A percentile compares a stretch with the other conserved stretches of the same genome.
Evolutionary conservation across 2,113 vertebrate species (phyloP).

Genomic region (Hyaena hyaena): DNA sequence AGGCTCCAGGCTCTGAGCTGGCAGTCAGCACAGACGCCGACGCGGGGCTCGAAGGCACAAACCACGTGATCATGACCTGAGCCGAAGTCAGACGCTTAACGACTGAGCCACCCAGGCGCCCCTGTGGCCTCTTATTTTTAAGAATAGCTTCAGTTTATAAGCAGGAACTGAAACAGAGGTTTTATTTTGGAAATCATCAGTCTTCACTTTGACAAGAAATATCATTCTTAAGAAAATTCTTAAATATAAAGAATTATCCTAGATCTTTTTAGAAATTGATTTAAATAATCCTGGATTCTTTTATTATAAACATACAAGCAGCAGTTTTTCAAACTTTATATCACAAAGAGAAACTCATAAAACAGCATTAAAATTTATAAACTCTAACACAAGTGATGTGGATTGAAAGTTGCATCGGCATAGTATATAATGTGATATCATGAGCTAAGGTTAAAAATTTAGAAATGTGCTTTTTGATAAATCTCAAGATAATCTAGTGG

Average conservation of each 20-base stretch:
- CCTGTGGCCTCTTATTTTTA: not conserved
- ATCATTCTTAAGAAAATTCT: slow-evolving; percentile 46
- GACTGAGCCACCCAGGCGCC: too few relatives aligned
- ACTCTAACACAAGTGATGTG: not conserved
- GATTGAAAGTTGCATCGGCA: not conserved
- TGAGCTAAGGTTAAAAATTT: slow-evolving; percentile 26
- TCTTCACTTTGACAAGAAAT: slow-evolving; percentile 9
- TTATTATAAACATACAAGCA: not conserved
- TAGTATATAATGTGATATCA: not conserved
- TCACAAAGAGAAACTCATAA: not conserved
- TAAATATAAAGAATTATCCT: slow-evolving; percentile 1
- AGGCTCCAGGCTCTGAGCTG: too few relatives aligned
- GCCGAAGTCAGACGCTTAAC: too few relatives aligned
- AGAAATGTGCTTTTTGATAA: not conserved
- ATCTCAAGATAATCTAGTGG: not conserved
- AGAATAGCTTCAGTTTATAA: slow-evolving; percentile 14
- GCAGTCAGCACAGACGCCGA: too few relatives aligned
- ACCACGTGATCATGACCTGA: too few relatives aligned
- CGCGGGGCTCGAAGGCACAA: too few relatives aligned
- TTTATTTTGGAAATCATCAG: slow-evolving; percentile 52
- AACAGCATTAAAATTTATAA: slow-evolving; percentile 15
- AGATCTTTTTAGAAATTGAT: slow-evolving; percentile 21
- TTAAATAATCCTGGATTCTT: slow-evolving; percentile 28
- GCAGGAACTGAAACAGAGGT: not conserved
- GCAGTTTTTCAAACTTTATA: slow-evolving; percentile 11